Evolutionary conservation across 37 sponge, comb jelly and placozoan genomes (phyloP), one percentile per base, ranked within the genome.

Genomic region (Oopsacas minuta): DNA sequence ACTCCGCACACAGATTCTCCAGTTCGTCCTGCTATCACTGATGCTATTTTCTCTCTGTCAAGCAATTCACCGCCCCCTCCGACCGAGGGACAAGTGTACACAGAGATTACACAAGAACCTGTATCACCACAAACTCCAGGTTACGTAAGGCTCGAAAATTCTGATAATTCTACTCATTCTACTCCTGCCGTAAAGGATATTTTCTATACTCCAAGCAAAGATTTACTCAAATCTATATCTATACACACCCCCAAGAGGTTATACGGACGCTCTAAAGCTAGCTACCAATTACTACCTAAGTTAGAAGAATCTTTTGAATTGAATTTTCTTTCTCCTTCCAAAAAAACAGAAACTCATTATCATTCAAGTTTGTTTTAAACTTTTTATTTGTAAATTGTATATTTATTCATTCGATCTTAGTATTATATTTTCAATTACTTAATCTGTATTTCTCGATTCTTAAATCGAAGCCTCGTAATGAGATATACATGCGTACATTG

Each of bases 21-120:
- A 15, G 15, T 15, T 15, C 49, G 8, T 17, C 49, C 49, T 34
- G 75, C 75, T 32, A 32, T 61, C 28, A 12, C 75, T 20, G 75
- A 61, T 61, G 75, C 75, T 61, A 12, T 61, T 32, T 61, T 61
- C 28, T 61, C 75, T 61, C 75, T 61, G 28, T 32, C 75, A 61
- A 61, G 28, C 30, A 61, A 61, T 12, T 61, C 75, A 32, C 75
- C 75, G 1, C 7, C 49, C 15, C 49, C 49, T 15, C 49, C 49
- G 49, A 42, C 15, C 49, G 49, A 8, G 49, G 12, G 8, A 15
- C 49, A 17, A 15, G 12, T 15, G 8, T 15, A 8, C 49, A 17
- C 49, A 17, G 49, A 42, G 8, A 42, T 42, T 42, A 42, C 49
- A 8, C 12, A 8, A 42, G 49, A 42, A 8, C 49, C 49, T 42